Evolutionary conservation across 2,113 vertebrate genomes (phyloP).

Genomic region (Elanus axillaris): DNA sequence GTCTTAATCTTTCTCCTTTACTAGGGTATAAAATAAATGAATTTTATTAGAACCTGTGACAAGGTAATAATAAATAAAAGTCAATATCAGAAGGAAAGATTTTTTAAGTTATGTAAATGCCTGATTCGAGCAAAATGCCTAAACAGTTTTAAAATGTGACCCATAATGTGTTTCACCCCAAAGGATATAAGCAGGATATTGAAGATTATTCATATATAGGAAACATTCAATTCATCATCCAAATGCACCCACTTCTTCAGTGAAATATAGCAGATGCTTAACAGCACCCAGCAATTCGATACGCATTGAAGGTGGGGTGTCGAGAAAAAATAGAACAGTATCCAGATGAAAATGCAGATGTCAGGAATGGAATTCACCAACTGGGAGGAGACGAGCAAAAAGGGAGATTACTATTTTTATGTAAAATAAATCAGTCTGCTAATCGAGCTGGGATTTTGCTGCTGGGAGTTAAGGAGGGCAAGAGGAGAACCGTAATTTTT

Average conservation of each 20-base stretch:
- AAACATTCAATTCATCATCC: conserved; percentile 47
- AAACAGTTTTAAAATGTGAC: conserved; percentile 32
- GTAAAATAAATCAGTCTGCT: conserved; percentile 70
- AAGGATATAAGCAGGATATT: conserved; percentile 44
- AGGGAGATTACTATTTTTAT: conserved; percentile 60
- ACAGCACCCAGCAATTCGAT: background rate
- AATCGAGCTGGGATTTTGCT: conserved; percentile 69
- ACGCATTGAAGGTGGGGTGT: conserved; percentile 8
- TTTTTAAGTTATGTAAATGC: background rate
- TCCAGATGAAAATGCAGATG: conserved; percentile 59
- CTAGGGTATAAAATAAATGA: background rate
- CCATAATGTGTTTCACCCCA: conserved; percentile 17
- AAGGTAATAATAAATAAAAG: conserved; percentile 10
- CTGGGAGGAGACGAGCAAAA: background rate
- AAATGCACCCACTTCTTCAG: conserved; percentile 47
- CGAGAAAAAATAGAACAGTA: conserved; percentile 39
- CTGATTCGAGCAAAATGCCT: background rate
- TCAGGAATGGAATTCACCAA: conserved; percentile 62
- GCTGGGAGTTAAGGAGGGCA: conserved; percentile 68
- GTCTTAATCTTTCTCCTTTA: background rate
- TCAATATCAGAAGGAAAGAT: background rate
- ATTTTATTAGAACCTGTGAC: conserved; percentile 1
- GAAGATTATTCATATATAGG: conserved; percentile 33
- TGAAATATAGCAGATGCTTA: conserved; percentile 40
- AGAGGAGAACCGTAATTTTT: conserved; percentile 68